A percentile compares a stretch with the other conserved stretches of the same genome.
These are phyloP conservation scores for Pholis gunnellus DNA, from an alignment of 2,113 vertebrate species.

Conservation along the genomic window DNA sequence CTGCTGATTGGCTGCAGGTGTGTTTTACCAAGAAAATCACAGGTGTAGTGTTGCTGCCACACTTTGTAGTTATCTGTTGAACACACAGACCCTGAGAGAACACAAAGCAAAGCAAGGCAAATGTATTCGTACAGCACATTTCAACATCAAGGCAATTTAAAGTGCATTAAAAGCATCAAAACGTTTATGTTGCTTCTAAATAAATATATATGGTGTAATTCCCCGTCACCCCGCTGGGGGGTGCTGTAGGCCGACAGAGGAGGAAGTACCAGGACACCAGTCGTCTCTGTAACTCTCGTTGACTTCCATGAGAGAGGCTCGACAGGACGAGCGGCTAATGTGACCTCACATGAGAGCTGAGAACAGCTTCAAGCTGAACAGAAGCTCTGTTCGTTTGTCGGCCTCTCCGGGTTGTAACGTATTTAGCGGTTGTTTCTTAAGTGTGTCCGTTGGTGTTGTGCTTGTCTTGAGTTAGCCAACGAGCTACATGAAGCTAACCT, in stretches of 20 bases:
- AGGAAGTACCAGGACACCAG: accelerated
- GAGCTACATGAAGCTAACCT: too few species aligned
- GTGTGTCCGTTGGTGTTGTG: too few species aligned
- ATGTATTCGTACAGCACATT: too few species aligned
- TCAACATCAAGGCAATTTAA: too few species aligned
- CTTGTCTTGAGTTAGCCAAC: too few species aligned
- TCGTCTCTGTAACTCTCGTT: slow-evolving; percentile 4
- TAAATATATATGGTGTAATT: background rate
- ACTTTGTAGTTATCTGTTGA: too few species aligned
- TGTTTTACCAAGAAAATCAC: background rate
- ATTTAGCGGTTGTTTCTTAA: background rate
- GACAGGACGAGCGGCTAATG: background rate
- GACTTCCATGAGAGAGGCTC: background rate
- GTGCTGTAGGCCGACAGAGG: slow-evolving; percentile 4
- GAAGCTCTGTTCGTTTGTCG: background rate
- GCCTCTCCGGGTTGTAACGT: background rate
- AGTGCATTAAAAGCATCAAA: too few species aligned
- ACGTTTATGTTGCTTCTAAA: too few species aligned
- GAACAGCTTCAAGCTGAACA: background rate
- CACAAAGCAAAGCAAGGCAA: too few species aligned
- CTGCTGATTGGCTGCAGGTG: background rate
- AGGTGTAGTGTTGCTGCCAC: background rate
- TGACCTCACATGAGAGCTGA: background rate
- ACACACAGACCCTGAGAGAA: too few species aligned
- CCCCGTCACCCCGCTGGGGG: background rate